These are phyloP conservation scores for Liodrosophila aerea DNA, from an alignment of 2,888 invertebrate species.

Conservation along the genomic window DNA sequence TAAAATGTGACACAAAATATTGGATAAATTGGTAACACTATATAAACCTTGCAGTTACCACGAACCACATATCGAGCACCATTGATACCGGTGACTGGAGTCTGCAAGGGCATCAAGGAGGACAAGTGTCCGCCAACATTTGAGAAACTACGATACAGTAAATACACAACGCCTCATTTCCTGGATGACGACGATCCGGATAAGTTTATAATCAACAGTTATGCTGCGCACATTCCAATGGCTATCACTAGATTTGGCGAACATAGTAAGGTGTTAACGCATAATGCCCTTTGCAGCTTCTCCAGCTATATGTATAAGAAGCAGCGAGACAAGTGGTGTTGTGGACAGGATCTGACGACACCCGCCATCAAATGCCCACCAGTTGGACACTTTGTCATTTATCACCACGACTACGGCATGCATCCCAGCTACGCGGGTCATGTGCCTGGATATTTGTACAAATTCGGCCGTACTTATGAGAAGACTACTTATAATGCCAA, in stretches of 20 bases:
- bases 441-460: constrained; percentile 88
- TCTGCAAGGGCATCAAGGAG: constrained; percentile 86
- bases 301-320: constrained; percentile 88
- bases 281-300: constrained; percentile 89
- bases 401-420: constrained; percentile 89
- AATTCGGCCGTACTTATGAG: constrained; percentile 90
- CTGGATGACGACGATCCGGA: constrained; percentile 78
- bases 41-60: constrained; percentile 84
- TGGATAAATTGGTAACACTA: too few relatives aligned
- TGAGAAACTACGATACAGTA: constrained; percentile 73
- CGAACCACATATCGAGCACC: constrained; percentile 88
- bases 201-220: constrained; percentile 80
- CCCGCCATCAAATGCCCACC: constrained; percentile 71
- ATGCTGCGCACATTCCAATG: constrained; percentile 80
- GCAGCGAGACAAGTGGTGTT: constrained; percentile 89
- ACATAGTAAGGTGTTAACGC: constrained; percentile 85
- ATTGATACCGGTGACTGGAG: constrained; percentile 86
- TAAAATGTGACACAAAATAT: background rate
- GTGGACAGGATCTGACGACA: constrained; percentile 67
- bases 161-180: constrained; percentile 80
- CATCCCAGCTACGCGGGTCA: constrained; percentile 90
- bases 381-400: constrained; percentile 84
- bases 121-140: constrained; percentile 85
- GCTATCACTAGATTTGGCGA: constrained; percentile 78
- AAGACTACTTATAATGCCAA: constrained; percentile 89